Percentiles rank a stretch among this genome's conserved stretches.
These are phyloP conservation scores for Sycobia sp. DNA, from an alignment of 1,140 invertebrate genomes.

Conservation along the genomic window DNA sequence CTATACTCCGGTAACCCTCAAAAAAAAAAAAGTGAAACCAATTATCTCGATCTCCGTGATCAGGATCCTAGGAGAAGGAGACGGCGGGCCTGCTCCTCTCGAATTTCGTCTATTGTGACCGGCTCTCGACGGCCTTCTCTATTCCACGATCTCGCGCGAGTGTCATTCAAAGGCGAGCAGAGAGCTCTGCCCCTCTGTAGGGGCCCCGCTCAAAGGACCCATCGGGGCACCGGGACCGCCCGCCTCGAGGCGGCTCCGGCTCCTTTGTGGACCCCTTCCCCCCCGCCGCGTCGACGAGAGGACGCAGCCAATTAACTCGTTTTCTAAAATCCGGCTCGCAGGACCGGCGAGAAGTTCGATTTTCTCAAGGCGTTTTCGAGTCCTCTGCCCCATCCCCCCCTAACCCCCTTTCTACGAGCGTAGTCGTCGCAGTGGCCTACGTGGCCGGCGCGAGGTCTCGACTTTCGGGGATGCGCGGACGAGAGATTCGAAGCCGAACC, in stretches of 20 bases:
- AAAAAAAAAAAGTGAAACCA: constrained; percentile 14
- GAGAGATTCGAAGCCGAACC: too few relatives aligned
- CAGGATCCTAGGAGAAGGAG: constrained; percentile 33
- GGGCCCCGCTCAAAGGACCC: too few relatives aligned
- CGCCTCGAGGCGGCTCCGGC: constrained; percentile 13
- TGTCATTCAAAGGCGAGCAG: too few relatives aligned
- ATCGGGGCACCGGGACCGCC: constrained; percentile 1
- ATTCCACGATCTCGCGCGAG: too few relatives aligned
- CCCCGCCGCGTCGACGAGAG: constrained; percentile 28
- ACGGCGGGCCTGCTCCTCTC: not conserved
- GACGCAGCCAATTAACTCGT: constrained; percentile 39
- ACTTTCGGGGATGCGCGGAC: too few relatives aligned
- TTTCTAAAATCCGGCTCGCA: constrained; percentile 35
- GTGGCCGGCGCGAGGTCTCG: too few relatives aligned
- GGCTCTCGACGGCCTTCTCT: constrained; percentile 8
- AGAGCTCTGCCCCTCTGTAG: too few relatives aligned
- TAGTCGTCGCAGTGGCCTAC: not conserved
- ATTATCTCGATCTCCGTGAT: constrained; percentile 14
- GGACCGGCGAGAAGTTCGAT: constrained; percentile 33
- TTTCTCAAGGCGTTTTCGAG: constrained; percentile 33
- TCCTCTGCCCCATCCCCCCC: too few relatives aligned
- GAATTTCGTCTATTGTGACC: too few relatives aligned
- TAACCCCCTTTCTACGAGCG: too few relatives aligned
- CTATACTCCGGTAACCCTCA: too few relatives aligned
- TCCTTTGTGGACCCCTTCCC: constrained; percentile 18